phyloP scores from a whole-genome alignment of 35 echinoderm and acorn worm genomes.

The Apostichopus japonicus region DNA sequence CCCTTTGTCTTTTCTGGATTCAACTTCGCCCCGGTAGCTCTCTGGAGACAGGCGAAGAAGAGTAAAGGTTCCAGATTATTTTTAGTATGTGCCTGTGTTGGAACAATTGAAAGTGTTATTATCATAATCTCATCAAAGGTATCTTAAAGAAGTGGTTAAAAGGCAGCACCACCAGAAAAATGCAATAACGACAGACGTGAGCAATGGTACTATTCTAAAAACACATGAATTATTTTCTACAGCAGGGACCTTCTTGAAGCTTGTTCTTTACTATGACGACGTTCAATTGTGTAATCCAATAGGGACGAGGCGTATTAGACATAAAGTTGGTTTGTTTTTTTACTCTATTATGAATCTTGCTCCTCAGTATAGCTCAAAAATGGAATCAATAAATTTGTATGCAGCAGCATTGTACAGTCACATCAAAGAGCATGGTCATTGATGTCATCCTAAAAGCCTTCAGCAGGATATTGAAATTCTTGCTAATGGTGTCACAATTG shows the following conservation, averaged over 20 bases:
- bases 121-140: neutral
- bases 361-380: neutral
- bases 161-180: no score
- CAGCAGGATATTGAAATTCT: neutral
- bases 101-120: conserved; percentile 1
- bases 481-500: neutral
- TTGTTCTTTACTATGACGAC: no score
- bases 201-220: no score
- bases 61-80: neutral
- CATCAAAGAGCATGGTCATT: conserved; percentile 8
- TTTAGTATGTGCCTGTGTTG: neutral
- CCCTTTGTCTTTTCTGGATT: no score
- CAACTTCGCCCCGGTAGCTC: no score
- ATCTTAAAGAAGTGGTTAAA: no score
- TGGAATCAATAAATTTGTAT: neutral
- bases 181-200: no score
- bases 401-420: neutral
- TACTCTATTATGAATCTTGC: conserved; percentile 1
- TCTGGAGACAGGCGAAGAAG: neutral
- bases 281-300: no score
- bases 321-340: neutral
- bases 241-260: no score
- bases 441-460: neutral
- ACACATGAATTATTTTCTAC: no score
- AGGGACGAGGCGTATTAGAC: neutral